Evolutionary conservation across 2,113 vertebrate genomes (phyloP).

Genomic region (Periophthalmus modestus): DNA sequence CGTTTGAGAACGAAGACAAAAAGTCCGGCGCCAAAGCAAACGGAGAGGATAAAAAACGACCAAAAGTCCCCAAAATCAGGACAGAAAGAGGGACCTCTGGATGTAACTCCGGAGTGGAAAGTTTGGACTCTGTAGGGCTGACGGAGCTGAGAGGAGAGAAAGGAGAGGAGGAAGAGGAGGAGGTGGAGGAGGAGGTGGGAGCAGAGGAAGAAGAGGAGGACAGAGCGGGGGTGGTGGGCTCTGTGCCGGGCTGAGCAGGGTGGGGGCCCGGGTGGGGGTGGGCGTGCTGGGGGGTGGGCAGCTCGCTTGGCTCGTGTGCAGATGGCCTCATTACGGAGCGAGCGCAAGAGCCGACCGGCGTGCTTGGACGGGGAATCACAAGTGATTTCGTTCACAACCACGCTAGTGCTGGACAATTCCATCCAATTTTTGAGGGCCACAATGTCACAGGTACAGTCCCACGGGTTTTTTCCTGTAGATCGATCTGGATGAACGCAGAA

Average conservation of each 20-base stretch:
- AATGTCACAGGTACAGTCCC: conserved; percentile 97
- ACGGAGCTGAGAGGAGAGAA: conserved; percentile 53
- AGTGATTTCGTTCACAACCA: conserved; percentile 95
- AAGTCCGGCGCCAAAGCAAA: conserved; percentile 94
- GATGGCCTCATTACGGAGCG: conserved; percentile 91
- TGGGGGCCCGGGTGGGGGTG: conserved; percentile 79
- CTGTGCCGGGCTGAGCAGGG: conserved; percentile 81
- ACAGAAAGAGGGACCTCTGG: conserved; percentile 94
- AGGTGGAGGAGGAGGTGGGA: conserved; percentile 19
- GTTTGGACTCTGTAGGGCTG: conserved; percentile 80
- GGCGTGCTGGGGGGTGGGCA: conserved; percentile 51
- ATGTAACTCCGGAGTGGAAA: conserved; percentile 81
- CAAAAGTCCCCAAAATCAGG: conserved; percentile 92
- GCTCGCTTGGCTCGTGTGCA: conserved; percentile 87
- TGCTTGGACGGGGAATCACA: conserved; percentile 94
- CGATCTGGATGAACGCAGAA: conserved; percentile 95
- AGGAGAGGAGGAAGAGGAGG: conserved; percentile 24
- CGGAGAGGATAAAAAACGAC: conserved; percentile 96
- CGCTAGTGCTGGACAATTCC: conserved; percentile 87
- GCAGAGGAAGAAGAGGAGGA: conserved; percentile 7
- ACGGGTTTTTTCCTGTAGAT: conserved; percentile 97
- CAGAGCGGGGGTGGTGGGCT: conserved; percentile 52
- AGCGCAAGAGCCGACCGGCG: conserved; percentile 89
- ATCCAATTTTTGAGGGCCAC: conserved; percentile 96
- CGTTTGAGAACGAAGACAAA: conserved; percentile 97